Conservation (phyloP, 2,797 vertebrate genomes). For the Cuculus canorus region DNA sequence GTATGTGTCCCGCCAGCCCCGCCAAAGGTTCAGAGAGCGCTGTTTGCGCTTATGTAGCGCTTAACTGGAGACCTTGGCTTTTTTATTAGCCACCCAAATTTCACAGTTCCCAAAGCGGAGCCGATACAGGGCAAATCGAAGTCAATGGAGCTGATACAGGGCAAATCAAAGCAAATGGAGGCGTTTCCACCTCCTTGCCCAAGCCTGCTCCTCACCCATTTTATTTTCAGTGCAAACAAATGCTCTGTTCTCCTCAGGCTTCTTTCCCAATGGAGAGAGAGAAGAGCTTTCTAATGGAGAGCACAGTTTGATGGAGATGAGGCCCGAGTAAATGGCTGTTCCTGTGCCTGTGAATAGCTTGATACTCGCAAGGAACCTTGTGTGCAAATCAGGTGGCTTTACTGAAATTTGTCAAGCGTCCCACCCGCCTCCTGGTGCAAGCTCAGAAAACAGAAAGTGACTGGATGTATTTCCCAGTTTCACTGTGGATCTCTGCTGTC, state of each 20-base stretch:
- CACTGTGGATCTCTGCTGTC: neutral
- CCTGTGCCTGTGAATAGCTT: fast-evolving
- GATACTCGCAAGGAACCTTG: neutral
- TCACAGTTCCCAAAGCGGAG: neutral
- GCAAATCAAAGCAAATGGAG: neutral
- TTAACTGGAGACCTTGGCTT: neutral
- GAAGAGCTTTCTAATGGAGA: neutral
- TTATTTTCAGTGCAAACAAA: neutral
- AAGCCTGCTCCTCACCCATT: neutral
- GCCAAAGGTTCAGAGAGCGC: neutral
- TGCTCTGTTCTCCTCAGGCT: neutral
- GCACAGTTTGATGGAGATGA: neutral
- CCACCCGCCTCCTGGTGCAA: neutral
- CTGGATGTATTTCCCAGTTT: neutral
- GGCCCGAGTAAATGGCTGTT: neutral
- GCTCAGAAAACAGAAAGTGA: neutral
- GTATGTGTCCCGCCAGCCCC: neutral
- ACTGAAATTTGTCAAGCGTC: neutral
- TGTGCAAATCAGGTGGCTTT: neutral
- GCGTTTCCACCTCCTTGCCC: neutral
- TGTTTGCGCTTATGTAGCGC: neutral
- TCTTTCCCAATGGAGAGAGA: neutral
- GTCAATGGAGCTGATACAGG: neutral
- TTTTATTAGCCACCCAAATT: neutral
- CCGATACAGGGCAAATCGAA: fast-evolving